These are phyloP conservation scores for Brenthis ino DNA, from an alignment of 2,888 invertebrate genomes.

Conservation along the genomic window DNA sequence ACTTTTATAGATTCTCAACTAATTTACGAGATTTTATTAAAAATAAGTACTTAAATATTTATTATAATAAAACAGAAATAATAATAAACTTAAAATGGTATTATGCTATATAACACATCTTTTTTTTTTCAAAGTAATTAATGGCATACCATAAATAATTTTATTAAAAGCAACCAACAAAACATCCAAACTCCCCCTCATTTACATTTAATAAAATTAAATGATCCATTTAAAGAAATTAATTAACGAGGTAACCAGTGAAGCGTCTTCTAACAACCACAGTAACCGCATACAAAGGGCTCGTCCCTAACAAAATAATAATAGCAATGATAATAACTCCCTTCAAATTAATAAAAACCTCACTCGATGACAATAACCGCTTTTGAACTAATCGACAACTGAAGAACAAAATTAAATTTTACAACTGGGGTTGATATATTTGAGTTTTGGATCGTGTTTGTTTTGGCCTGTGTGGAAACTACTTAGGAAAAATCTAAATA, in stretches of 20 bases:
- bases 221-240: slow-evolving; percentile 81
- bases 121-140: slow-evolving; percentile 29
- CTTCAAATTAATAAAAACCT: slow-evolving; percentile 78
- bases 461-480: background rate
- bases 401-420: slow-evolving; percentile 67
- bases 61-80: no score
- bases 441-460: slow-evolving; percentile 4
- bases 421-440: slow-evolving; percentile 23
- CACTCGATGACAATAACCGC: slow-evolving; percentile 77
- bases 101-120: background rate
- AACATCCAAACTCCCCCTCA: slow-evolving; percentile 70
- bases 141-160: slow-evolving; percentile 35
- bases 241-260: slow-evolving; percentile 79
- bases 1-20: no score
- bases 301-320: slow-evolving; percentile 56
- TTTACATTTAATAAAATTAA: slow-evolving; percentile 82
- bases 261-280: slow-evolving; percentile 69
- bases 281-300: slow-evolving; percentile 56
- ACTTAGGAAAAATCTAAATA: background rate
- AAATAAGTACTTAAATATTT: no score
- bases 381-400: slow-evolving; percentile 74
- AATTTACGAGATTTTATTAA: no score
- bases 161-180: slow-evolving; percentile 51
- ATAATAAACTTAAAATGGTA: background rate
- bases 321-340: slow-evolving; percentile 73